Evolutionary conservation across 2,888 invertebrate genomes (phyloP).

Genomic region (Cheilosia impressa): DNA sequence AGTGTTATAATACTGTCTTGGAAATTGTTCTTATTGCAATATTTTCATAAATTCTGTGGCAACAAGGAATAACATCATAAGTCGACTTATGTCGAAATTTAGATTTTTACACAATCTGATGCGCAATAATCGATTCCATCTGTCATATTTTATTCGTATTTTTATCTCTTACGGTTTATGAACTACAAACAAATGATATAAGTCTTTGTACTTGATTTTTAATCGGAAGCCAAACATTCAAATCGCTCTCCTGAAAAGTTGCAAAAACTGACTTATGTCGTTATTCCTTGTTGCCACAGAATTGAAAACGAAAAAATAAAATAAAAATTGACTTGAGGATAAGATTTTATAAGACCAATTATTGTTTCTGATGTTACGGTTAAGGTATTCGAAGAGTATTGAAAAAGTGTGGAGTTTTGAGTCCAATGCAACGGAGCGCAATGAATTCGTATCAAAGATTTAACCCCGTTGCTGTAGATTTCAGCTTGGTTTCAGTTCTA

Average conservation of each 20-base stretch:
- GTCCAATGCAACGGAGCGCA: slow-evolving; percentile 22
- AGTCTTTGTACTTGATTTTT: no score
- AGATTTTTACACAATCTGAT: no score
- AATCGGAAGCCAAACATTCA: no score
- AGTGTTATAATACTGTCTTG: slow-evolving; percentile 29
- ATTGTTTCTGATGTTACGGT: slow-evolving; percentile 55
- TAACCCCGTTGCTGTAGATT: background rate
- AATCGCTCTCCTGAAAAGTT: no score
- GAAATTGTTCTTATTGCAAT: slow-evolving; percentile 14
- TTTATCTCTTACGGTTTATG: no score
- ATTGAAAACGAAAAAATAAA: background rate
- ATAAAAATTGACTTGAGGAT: slow-evolving; percentile 1
- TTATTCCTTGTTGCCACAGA: no score
- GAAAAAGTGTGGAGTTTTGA: slow-evolving; percentile 22
- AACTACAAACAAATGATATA: no score
- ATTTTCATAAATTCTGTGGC: background rate
- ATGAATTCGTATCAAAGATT: slow-evolving; percentile 6
- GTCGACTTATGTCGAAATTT: no score
- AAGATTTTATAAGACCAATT: slow-evolving; percentile 40
- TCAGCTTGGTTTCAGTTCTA: slow-evolving; percentile 6
- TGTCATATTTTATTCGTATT: no score
- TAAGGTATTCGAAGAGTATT: slow-evolving; percentile 47
- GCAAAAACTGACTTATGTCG: no score
- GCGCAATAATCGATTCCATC: no score
- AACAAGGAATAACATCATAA: no score